Base-by-base conservation (phyloP, 2,797 vertebrate species). In the Spinibarbus caldwelli region DNA sequence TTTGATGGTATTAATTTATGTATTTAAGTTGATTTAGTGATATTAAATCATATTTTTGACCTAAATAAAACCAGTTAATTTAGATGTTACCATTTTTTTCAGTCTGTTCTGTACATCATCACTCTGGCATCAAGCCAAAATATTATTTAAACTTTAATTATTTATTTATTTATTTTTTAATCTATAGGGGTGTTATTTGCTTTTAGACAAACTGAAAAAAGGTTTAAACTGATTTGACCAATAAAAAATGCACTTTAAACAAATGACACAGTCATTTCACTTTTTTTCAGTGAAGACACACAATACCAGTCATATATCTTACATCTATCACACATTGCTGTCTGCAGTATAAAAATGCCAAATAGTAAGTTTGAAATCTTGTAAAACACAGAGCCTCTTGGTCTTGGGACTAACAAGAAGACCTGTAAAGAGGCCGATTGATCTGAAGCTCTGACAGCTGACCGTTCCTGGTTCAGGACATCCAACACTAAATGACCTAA, bases 381-480 rank as follows among this genome's bases (percentile, higher is more conserved):
- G 7, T 47, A 62, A 79, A 85, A 78, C 26, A n/a, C 59, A 29
- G 80, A 45, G 70, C 38, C 81, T 23, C 43, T 9, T 43, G 26
- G 64, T 38, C 7, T 49, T 57, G 45, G 49, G 23, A 8, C 45
- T 36, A 81, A 81, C 23, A 57, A 54, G 49, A 57, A 38, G 21
- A 57, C 21, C 70, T 34, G 31, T 73, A 41, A 71, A 83, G 71
- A 54, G 47, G 76, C 43, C 41, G 21, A 84, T 76, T 34, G 78
- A n/a, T 21, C 12, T 19, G 15, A n/a, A 43, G 36, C 23, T 76
- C 47, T 75, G 77, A 83, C 68, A 79, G 29, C 26, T 31, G 26
- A 47, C 68, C 2, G 68, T 26, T 82, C 41, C 38, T 80, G 41
- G 71, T 84, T 77, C 29, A 81, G 54, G 1, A 43, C 36, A n/a